phyloP scores from a whole-genome alignment of 2,113 vertebrate species.

The Sylvietta virens region DNA sequence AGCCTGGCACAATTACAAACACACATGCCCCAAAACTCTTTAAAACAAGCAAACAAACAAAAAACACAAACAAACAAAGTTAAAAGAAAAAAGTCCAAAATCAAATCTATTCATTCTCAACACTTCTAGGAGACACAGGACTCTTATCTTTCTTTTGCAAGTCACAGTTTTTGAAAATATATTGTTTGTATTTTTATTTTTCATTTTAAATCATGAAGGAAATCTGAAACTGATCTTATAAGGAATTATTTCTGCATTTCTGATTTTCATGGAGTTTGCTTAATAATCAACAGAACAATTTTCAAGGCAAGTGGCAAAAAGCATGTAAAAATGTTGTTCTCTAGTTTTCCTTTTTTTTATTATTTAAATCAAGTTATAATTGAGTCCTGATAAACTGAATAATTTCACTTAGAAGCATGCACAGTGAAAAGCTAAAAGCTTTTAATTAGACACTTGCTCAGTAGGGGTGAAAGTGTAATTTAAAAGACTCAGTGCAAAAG shows the following conservation, averaged over 20 bases:
- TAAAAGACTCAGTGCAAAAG: slow-evolving; percentile 63
- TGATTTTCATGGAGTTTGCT: neutral
- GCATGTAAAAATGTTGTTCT: neutral
- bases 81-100: neutral
- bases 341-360: neutral
- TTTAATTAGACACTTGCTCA: slow-evolving; percentile 74
- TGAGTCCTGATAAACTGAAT: slow-evolving; percentile 59
- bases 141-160: neutral
- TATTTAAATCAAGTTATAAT: slow-evolving; percentile 41
- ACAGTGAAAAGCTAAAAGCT: slow-evolving; percentile 67
- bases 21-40: accelerated
- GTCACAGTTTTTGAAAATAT: neutral
- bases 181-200: neutral
- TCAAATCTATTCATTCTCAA: neutral
- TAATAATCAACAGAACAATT: slow-evolving; percentile 44
- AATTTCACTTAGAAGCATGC: slow-evolving; percentile 63
- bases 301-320: slow-evolving; percentile 23
- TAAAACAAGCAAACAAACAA: neutral
- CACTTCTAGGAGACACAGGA: neutral
- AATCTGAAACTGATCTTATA: neutral
- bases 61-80: accelerated
- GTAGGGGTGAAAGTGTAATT: slow-evolving; percentile 69
- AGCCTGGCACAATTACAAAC: neutral
- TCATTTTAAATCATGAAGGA: neutral
- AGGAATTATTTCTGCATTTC: neutral